Base-by-base conservation (phyloP, 2,113 vertebrate genomes). In the Jaculus jaculus region DNA sequence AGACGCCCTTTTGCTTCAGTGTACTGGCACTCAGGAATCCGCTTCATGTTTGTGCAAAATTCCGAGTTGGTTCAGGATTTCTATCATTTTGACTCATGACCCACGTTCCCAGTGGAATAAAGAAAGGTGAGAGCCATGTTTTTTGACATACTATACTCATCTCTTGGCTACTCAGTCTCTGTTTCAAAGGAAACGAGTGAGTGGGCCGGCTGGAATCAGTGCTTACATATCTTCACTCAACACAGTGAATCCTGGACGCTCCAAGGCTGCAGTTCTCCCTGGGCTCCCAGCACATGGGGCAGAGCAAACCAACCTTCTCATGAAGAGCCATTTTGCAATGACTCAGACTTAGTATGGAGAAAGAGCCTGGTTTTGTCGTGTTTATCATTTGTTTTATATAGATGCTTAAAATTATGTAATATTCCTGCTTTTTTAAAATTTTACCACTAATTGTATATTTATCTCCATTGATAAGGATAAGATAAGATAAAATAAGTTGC, bases 111-210 rank as follows among this genome's bases (percentile, higher is more conserved):
- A 85, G 54, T 4, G 68, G 81, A 96, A 95, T 95, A 94, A 92
- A 86, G 94, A 96, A 91, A 89, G 78, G 68, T 95, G 79, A 97
- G 97, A 96, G 77, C 71, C 1, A 0, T 89, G 73, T 10, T 34
- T 77, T 94, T 74, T 93, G 66, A 96, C 94, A 39, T 78, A 23
- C 42, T 73, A 86, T 79, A 39, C 54, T 28, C 23, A 75, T 68
- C 4, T 4, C 73, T 96, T 2, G 24, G 84, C 0, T 3, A 39
- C 80, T 89, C 77, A 89, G 91, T 88, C 87, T 92, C 82, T 47
- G 74, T 96, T 96, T 97, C 87, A 94, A 90, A 97, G 92, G 93
- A 96, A 92, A 93, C 79, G 80, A 97, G 81, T 80, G 66, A 86
- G 95, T 97, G 95, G 61, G 95, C 95, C 85, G 89, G 87, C 75